Percentiles rank a stretch among this genome's conserved stretches.
phyloP scores from a whole-genome alignment of 2,797 vertebrate species.

The Denticeps clupeoides region DNA sequence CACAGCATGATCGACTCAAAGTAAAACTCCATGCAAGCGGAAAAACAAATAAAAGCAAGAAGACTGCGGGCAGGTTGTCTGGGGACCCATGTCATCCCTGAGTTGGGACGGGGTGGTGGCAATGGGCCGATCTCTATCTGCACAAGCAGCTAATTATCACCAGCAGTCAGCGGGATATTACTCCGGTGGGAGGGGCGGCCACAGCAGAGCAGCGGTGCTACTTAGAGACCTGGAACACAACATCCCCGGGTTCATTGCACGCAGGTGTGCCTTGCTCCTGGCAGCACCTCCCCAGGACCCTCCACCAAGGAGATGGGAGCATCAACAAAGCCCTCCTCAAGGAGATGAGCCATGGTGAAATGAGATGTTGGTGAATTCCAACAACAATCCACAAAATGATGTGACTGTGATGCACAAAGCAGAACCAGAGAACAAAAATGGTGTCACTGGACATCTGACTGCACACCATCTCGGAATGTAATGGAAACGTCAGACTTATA shows the following conservation, averaged over 20 bases:
- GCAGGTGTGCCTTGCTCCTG: slow-evolving; percentile 26
- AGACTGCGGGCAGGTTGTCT: slow-evolving; percentile 15
- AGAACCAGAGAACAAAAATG: too few species aligned
- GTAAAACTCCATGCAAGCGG: slow-evolving; percentile 8
- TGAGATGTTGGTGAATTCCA: too few species aligned
- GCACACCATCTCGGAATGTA: too few species aligned
- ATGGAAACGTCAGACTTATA: too few species aligned
- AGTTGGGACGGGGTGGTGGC: slow-evolving; percentile 19
- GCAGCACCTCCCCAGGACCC: slow-evolving; percentile 16
- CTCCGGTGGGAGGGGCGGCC: slow-evolving; percentile 41
- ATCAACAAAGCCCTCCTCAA: slow-evolving; percentile 17
- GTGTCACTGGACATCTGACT: too few species aligned
- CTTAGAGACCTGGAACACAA: slow-evolving; percentile 64
- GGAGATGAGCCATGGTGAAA: slow-evolving; percentile 9
- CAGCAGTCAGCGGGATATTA: slow-evolving; percentile 40
- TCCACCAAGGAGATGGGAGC: slow-evolving; percentile 29
- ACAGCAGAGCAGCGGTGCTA: slow-evolving; percentile 50
- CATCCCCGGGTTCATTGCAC: slow-evolving; percentile 44
- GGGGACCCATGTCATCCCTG: slow-evolving; percentile 16
- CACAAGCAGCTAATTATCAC: slow-evolving; percentile 49
- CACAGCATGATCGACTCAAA: too few species aligned
- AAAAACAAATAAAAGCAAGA: slow-evolving; percentile 25
- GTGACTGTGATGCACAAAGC: too few species aligned
- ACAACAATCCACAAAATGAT: too few species aligned
- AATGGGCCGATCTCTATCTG: slow-evolving; percentile 26